phyloP scores from a whole-genome alignment of 2,113 vertebrate species.

The Mola mola region DNA sequence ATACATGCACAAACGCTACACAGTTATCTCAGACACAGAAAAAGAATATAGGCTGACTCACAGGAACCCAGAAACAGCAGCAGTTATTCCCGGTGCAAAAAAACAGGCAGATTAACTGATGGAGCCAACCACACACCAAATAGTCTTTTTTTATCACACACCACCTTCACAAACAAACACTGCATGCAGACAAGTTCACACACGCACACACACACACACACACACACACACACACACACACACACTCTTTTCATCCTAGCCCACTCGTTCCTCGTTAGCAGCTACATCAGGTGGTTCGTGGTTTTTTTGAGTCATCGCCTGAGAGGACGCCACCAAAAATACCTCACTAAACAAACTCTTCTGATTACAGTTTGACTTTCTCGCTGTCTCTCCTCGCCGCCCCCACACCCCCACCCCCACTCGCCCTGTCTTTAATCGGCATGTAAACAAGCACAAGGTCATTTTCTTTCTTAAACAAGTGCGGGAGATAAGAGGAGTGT shows the following conservation, averaged over 20 bases:
- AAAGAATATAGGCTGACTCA: conserved; percentile 56
- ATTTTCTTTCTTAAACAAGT: conserved; percentile 78
- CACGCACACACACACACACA: background rate
- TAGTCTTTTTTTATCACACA: conserved; percentile 62
- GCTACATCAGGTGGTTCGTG: conserved; percentile 47
- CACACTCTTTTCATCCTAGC: conserved; percentile 44
- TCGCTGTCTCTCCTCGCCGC: conserved; percentile 34
- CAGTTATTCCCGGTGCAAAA: conserved; percentile 70
- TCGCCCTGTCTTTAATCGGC: conserved; percentile 77
- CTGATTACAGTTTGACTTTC: conserved; percentile 77
- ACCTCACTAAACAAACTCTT: conserved; percentile 72
- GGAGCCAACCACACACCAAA: conserved; percentile 71
- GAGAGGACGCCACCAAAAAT: conserved; percentile 53
- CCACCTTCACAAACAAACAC: conserved; percentile 59
- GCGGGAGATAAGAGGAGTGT: conserved; percentile 74
- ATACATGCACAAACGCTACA: background rate
- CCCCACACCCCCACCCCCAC: conserved; percentile 14
- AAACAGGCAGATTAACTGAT: conserved; percentile 72
- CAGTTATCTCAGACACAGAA: background rate
- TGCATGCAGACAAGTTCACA: background rate
- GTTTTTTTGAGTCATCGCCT: conserved; percentile 54
- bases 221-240: background rate
- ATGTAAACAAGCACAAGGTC: conserved; percentile 83
- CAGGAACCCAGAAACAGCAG: conserved; percentile 48
- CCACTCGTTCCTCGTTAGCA: conserved; percentile 69